phyloP scores from a whole-genome alignment of 2,888 invertebrate species.

The Lithophane semibrunnea region DNA sequence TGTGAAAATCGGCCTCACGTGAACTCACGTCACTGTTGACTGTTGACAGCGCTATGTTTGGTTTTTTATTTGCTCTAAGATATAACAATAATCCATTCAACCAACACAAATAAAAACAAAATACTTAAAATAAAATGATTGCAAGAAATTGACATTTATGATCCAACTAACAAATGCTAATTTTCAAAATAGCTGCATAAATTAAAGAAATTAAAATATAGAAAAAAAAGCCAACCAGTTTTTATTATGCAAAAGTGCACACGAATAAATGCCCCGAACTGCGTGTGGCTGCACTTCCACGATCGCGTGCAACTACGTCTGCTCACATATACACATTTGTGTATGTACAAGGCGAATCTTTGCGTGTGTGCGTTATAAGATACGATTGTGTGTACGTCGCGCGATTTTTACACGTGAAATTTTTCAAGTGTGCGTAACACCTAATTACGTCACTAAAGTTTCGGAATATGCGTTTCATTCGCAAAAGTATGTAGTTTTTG shows the following conservation, averaged over 20 bases:
- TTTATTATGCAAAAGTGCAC: slow-evolving; percentile 61
- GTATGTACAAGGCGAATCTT: slow-evolving; percentile 51
- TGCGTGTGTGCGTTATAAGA: slow-evolving; percentile 55
- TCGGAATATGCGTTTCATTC: slow-evolving; percentile 44
- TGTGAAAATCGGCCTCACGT: too few relatives aligned
- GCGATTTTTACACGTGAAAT: slow-evolving; percentile 67
- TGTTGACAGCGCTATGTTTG: too few relatives aligned
- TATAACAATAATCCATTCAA: background rate
- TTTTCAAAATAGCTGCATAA: slow-evolving; percentile 14
- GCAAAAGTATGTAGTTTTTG: slow-evolving; percentile 2
- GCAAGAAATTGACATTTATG: background rate
- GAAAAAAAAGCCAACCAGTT: slow-evolving; percentile 4
- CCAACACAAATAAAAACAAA: background rate
- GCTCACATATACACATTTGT: slow-evolving; percentile 69
- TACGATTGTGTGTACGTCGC: slow-evolving; percentile 56
- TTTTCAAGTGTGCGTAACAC: slow-evolving; percentile 60
- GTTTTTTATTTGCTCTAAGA: background rate
- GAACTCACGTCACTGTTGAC: too few relatives aligned
- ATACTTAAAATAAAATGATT: background rate
- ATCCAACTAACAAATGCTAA: background rate
- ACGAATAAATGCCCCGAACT: slow-evolving; percentile 79
- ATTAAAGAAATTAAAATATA: background rate
- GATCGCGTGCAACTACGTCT: slow-evolving; percentile 81
- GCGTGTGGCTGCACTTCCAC: slow-evolving; percentile 80
- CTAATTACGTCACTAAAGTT: slow-evolving; percentile 52